phyloP scores from a whole-genome alignment of 2,113 vertebrate genomes.

The Laterallus jamaicensis region DNA sequence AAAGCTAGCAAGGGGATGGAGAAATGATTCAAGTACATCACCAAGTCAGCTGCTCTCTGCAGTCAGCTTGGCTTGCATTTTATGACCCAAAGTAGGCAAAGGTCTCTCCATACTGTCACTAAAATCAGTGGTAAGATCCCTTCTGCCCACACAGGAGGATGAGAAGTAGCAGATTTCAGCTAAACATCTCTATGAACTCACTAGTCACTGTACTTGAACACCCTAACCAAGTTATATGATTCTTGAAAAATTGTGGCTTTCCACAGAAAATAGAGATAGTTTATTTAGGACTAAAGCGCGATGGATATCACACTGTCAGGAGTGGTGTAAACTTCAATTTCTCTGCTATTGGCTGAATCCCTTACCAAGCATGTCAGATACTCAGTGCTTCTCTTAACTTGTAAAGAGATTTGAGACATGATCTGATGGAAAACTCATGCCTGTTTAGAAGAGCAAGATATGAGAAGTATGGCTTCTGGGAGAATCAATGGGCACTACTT shows the following conservation, averaged over 20 bases:
- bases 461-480: neutral
- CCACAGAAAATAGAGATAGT: neutral
- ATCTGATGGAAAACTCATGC: neutral
- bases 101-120: neutral
- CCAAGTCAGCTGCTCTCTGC: neutral
- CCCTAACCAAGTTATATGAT: neutral
- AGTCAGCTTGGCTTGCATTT: neutral
- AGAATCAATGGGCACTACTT: neutral
- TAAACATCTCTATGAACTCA: neutral
- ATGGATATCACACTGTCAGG: neutral
- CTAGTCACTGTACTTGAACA: neutral
- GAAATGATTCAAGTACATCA: neutral
- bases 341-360: neutral
- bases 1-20: neutral
- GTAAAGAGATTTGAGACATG: neutral
- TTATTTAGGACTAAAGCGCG: neutral
- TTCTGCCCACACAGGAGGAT: neutral
- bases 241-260: neutral
- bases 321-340: neutral
- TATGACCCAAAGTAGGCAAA: neutral
- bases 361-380: neutral
- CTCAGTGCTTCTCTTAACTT: neutral
- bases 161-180: neutral
- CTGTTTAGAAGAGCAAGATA: neutral
- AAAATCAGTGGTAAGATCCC: neutral